These are phyloP conservation scores for Drosophila falleni DNA, from an alignment of 2,888 invertebrate species.

Conservation along the genomic window DNA sequence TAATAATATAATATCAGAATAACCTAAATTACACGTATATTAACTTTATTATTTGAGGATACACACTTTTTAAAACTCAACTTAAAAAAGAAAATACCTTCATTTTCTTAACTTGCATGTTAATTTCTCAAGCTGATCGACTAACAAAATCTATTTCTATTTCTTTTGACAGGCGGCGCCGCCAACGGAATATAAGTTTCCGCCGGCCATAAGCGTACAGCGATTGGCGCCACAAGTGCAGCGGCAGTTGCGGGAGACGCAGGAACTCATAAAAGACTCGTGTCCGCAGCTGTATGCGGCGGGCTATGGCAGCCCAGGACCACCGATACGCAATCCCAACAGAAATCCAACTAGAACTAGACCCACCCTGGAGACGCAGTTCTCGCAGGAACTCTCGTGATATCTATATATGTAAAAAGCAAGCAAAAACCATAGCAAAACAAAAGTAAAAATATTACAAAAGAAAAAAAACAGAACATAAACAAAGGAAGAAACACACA, in stretches of 20 bases:
- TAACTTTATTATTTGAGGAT: no score
- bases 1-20: no score
- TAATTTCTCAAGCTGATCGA: not conserved
- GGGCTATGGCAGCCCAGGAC: conserved; percentile 85
- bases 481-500: conserved; percentile 36
- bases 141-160: not conserved
- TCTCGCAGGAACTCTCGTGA: conserved; percentile 86
- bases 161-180: conserved; percentile 60
- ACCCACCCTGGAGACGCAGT: conserved; percentile 86
- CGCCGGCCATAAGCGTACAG: conserved; percentile 86
- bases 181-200: conserved; percentile 85
- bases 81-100: no score
- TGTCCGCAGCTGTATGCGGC: conserved; percentile 85
- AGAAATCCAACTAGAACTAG: conserved; percentile 84
- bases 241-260: conserved; percentile 85
- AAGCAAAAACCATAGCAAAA: conserved; percentile 64
- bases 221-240: conserved; percentile 86
- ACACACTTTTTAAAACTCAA: no score
- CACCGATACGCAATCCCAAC: conserved; percentile 85
- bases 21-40: no score
- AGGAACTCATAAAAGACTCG: conserved; percentile 86
- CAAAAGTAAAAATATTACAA: conserved; percentile 30
- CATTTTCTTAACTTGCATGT: not conserved
- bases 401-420: conserved; percentile 85
- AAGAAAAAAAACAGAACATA: conserved; percentile 46